A percentile compares a stretch with the other conserved stretches of the same genome.
Evolutionary conservation across 1,140 invertebrate genomes (phyloP).

Genomic region (Holcopasites calliopsidis): DNA sequence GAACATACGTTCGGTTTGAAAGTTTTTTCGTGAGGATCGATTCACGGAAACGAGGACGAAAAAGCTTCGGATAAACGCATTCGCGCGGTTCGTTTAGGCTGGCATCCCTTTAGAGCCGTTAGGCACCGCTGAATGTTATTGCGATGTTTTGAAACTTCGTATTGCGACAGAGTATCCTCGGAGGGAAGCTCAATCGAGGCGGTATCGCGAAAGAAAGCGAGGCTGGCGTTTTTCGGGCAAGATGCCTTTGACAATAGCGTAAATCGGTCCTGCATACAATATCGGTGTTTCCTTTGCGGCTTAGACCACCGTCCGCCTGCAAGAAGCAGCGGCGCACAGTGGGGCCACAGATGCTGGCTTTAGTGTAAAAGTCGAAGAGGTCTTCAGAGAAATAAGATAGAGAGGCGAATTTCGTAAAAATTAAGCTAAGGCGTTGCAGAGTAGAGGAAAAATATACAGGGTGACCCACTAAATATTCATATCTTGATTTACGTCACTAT

Average conservation of each 20-base stretch:
- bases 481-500: no score
- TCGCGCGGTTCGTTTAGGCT: slow-evolving; percentile 32
- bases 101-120: slow-evolving; percentile 17
- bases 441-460: no score
- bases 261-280: slow-evolving; percentile 51
- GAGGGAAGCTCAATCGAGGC: slow-evolving; percentile 26
- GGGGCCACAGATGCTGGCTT: no score
- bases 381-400: no score
- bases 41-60: neutral
- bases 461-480: no score
- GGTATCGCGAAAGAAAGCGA: neutral
- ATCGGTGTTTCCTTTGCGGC: slow-evolving; percentile 50
- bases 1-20: neutral
- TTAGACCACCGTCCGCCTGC: slow-evolving; percentile 58
- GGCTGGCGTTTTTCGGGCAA: slow-evolving; percentile 18
- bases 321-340: slow-evolving; percentile 48
- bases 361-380: no score
- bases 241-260: slow-evolving; percentile 50
- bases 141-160: slow-evolving; percentile 23
- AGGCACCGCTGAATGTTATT: slow-evolving; percentile 22
- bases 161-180: slow-evolving; percentile 36
- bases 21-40: neutral
- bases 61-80: slow-evolving; percentile 21
- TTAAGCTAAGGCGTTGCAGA: no score
- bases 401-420: no score